Evolutionary conservation across 1,140 invertebrate species (phyloP).

Genomic region (Trichonephila clavata): DNA sequence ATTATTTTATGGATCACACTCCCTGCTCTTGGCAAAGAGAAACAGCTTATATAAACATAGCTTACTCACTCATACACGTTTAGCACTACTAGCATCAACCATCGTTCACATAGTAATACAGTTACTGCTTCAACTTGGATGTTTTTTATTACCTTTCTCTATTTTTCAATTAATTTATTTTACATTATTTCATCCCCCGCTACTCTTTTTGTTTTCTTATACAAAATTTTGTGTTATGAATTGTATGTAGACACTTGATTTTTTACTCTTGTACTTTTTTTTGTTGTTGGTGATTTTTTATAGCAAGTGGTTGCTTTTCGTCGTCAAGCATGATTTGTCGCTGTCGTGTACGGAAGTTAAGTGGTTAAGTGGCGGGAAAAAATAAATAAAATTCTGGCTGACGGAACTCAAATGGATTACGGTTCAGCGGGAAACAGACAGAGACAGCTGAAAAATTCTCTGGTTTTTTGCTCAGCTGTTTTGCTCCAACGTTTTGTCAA

Average conservation of each 20-base stretch:
- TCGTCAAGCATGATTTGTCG: conserved; percentile 15
- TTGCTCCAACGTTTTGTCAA: not conserved
- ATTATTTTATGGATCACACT: not conserved
- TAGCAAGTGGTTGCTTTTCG: not conserved
- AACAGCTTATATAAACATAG: too few species aligned
- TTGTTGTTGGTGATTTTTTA: not conserved
- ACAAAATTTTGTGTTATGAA: not conserved
- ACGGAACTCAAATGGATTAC: not conserved
- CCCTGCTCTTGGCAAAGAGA: conserved; percentile 1
- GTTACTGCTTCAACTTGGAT: not conserved
- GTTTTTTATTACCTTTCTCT: not conserved
- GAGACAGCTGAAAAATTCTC: conserved; percentile 11
- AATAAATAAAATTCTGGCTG: not conserved
- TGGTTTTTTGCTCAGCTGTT: not conserved
- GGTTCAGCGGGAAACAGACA: not conserved
- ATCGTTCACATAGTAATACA: not conserved
- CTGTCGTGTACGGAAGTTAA: conserved; percentile 22
- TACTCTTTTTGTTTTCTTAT: not conserved
- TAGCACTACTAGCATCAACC: not conserved
- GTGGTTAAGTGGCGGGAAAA: conserved; percentile 18
- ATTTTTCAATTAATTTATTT: not conserved
- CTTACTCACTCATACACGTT: not conserved
- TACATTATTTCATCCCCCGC: too few species aligned
- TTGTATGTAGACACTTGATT: not conserved
- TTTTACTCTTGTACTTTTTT: not conserved